Evolutionary conservation across 2,797 vertebrate genomes (phyloP).

Genomic region (Aplochiton taeniatus): DNA sequence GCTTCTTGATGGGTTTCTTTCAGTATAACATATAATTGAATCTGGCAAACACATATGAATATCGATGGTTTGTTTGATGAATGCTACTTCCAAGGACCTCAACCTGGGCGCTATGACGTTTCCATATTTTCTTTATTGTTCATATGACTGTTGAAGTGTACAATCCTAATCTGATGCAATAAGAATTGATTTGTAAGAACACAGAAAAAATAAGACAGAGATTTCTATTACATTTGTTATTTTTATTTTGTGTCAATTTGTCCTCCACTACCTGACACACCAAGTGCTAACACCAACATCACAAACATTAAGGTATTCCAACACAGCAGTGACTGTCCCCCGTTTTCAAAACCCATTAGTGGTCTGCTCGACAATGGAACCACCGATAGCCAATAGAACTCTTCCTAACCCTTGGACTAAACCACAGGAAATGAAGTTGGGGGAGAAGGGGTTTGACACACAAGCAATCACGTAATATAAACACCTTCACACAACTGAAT

Average conservation of each 20-base stretch:
- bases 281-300: constrained; percentile 80
- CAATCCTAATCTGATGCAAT: no score
- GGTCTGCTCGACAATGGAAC: constrained; percentile 40
- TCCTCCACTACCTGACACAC: constrained; percentile 83
- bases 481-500: constrained; percentile 65
- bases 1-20: no score
- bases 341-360: constrained; percentile 38
- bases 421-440: constrained; percentile 34
- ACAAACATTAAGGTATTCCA: constrained; percentile 75
- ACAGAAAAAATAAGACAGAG: constrained; percentile 19
- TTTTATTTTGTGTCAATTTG: constrained; percentile 69
- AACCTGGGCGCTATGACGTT: no score
- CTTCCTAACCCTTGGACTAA: constrained; percentile 22
- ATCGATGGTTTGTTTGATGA: no score
- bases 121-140: no score
- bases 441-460: constrained; percentile 53
- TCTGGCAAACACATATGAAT: no score
- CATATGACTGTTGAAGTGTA: no score
- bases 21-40: no score
- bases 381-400: constrained; percentile 37
- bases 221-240: constrained; percentile 29
- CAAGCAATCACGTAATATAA: constrained; percentile 64
- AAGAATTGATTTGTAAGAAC: neutral
- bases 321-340: constrained; percentile 68
- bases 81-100: no score